These are phyloP conservation scores for Sthenelais limicola DNA, from an alignment of 2,888 invertebrate genomes.

Conservation along the genomic window DNA sequence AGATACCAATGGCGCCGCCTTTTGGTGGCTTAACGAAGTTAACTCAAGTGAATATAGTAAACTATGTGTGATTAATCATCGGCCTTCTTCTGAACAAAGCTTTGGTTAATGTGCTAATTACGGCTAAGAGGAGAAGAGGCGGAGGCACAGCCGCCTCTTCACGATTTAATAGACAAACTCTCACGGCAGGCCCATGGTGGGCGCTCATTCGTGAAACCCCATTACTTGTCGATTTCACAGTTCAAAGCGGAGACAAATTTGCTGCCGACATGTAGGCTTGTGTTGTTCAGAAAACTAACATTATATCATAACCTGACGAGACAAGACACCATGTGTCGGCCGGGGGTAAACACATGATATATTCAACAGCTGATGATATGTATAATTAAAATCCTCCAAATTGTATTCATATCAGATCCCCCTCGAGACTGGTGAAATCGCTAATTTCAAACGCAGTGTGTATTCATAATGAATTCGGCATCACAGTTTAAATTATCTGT, in stretches of 20 bases:
- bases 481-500: too few relatives aligned
- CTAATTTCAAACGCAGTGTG: too few relatives aligned
- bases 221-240: constrained; percentile 39
- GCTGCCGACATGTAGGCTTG: constrained; percentile 22
- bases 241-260: constrained; percentile 38
- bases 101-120: constrained; percentile 18
- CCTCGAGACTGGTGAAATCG: too few relatives aligned
- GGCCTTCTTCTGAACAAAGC: constrained; percentile 31
- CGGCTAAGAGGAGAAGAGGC: background rate
- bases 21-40: constrained; percentile 34
- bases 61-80: constrained; percentile 36
- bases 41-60: constrained; percentile 40
- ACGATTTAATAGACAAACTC: constrained; percentile 40
- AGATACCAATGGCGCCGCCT: constrained; percentile 10
- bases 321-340: too few relatives aligned
- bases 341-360: too few relatives aligned
- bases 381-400: too few relatives aligned
- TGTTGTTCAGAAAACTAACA: too few relatives aligned
- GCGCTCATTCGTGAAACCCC: constrained; percentile 25
- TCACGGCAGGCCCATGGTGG: constrained; percentile 3
- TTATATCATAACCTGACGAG: too few relatives aligned
- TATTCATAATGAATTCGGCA: too few relatives aligned
- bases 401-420: too few relatives aligned
- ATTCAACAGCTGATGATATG: too few relatives aligned
- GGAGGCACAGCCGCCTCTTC: background rate